phyloP scores from a whole-genome alignment of 37 sponge, comb jelly and placozoan species.

The Lycopodina hypogea region DNA sequence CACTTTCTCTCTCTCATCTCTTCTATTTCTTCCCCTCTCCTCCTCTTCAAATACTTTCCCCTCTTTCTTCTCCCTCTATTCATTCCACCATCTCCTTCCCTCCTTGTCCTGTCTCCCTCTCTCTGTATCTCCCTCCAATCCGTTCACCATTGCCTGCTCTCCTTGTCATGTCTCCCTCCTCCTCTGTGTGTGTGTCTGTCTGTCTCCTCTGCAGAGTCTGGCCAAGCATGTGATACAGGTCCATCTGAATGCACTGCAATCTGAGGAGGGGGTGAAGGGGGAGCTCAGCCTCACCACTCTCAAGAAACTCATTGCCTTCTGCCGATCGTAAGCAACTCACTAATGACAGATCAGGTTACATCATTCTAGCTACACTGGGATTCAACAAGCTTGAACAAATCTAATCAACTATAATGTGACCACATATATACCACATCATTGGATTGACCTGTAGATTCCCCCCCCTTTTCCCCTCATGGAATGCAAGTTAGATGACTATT shows the following conservation, averaged over 20 bases:
- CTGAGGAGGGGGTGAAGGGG: conserved; percentile 77
- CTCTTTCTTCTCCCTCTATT: background rate
- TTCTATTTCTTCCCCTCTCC: too few species aligned
- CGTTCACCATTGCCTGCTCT: background rate
- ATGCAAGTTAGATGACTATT: too few species aligned
- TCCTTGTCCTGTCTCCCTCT: background rate
- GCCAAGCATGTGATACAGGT: conserved; percentile 98
- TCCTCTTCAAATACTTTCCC: too few species aligned
- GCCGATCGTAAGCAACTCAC: conserved; percentile 49
- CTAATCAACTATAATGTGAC: background rate
- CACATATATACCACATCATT: too few species aligned
- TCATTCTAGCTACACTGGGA: too few species aligned
- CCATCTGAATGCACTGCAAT: conserved; percentile 86
- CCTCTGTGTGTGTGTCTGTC: background rate
- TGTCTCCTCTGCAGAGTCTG: conserved; percentile 43
- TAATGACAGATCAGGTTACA: background rate
- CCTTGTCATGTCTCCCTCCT: background rate
- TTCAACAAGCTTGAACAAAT: background rate
- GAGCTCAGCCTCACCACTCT: conserved; percentile 82
- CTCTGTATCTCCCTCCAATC: background rate
- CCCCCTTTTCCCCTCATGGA: too few species aligned
- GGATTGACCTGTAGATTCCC: too few species aligned
- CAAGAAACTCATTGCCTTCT: conserved; percentile 89
- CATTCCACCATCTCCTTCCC: background rate
- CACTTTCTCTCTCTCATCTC: too few species aligned